Evolutionary conservation across 1,140 invertebrate species (phyloP).

Genomic region (Caerostris extrusa): DNA sequence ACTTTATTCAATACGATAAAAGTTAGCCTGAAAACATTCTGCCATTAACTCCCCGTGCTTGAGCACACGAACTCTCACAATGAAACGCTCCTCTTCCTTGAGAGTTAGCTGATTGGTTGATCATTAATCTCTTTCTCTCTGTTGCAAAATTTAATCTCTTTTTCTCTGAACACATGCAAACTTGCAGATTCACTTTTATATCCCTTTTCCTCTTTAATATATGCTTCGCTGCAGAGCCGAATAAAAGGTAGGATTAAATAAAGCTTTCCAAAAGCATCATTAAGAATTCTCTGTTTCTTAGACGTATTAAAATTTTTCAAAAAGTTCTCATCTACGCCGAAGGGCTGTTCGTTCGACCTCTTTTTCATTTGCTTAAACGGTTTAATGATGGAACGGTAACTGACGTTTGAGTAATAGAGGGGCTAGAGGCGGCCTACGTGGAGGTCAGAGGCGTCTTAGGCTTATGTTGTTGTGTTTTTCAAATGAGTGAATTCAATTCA

Average conservation of each 20-base stretch:
- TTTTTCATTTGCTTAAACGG: not conserved
- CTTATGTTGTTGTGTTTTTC: not conserved
- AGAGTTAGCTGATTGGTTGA: not conserved
- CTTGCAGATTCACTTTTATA: conserved; percentile 20
- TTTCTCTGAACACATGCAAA: not conserved
- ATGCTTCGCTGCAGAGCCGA: not conserved
- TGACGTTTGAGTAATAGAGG: not conserved
- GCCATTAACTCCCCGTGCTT: no score
- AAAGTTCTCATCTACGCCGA: not conserved
- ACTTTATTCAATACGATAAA: no score
- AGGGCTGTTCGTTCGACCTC: no score
- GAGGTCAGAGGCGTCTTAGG: no score
- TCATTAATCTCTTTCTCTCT: conserved; percentile 5
- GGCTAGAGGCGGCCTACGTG: not conserved
- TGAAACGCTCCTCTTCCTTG: not conserved
- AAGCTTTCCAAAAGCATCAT: not conserved
- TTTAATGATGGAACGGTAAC: not conserved
- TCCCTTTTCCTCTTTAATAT: not conserved
- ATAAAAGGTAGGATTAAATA: conserved; percentile 33
- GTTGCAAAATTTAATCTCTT: not conserved
- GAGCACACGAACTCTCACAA: not conserved
- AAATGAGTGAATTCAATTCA: not conserved
- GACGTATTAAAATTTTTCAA: not conserved
- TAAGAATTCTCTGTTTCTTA: not conserved
- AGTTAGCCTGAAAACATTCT: no score